Evolutionary conservation across 2,888 invertebrate genomes (phyloP), one percentile per base, ranked within the genome.

Genomic region (Caenorhabditis sp.): DNA sequence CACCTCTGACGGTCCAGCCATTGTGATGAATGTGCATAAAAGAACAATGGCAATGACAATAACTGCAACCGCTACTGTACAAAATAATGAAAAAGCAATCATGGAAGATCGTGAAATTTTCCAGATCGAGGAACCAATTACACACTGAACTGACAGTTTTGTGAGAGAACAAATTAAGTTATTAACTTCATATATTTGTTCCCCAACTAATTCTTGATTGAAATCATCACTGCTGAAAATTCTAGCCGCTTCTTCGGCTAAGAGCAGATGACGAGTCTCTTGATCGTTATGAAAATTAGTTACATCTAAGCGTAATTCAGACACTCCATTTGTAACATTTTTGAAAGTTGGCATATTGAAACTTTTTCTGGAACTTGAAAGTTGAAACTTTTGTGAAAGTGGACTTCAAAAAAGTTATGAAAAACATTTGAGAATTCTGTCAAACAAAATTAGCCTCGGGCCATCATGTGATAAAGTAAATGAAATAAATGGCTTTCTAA

Each of bases 251-350:
- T 85, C 80, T 61, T 85, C 85, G 32, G 82, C 76, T 32, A 56
- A 40, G 3, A 85, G 26, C 15, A 85, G 28, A 22, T 80, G 77
- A 15, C 80, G 50, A 18, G 76, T 71, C 40, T 85, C 85, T 58
- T 80, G 79, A 67, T 83, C 74, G 40, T 70, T 61, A 37, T 81
- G 80, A 28, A 85, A 83, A 22, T 67, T 68, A 1, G 77, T 47
- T 6, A 85, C 83, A 50, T 83, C 82, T 51, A 85, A 60, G 35
- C 79, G 83, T 22, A 85, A 62, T 51, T 85, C 85, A 6, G 80
- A 65, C 18, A 53, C 22, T 40, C 56, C 74, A 32, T 74, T 74
- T 24, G 76, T 64, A 26, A 40, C 50, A 13, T 1, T 20, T 2
- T 32, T 71, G 35, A 20, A 22, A 5, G 24, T 15, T 15, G n/a